A percentile compares a stretch with the other conserved stretches of the same genome.
These are phyloP conservation scores for Panonychus citri DNA, from an alignment of 1,140 invertebrate species.

Conservation along the genomic window DNA sequence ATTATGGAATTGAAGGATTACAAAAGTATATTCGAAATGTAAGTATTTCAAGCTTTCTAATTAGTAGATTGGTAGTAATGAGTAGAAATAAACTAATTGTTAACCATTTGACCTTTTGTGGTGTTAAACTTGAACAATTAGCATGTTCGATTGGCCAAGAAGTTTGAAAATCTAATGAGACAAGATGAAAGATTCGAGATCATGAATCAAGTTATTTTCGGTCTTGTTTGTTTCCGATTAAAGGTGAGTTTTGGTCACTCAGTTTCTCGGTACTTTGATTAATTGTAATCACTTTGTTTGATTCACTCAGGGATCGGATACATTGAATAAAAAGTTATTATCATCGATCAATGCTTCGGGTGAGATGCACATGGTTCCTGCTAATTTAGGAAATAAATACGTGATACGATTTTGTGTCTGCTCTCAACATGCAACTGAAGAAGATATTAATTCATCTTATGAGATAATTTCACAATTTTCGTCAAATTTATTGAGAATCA, in stretches of 20 bases:
- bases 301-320: constrained; percentile 48
- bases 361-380: constrained; percentile 90
- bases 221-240: constrained; percentile 35
- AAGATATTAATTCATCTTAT: constrained; percentile 57
- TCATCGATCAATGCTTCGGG: constrained; percentile 86
- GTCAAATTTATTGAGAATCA: constrained; percentile 43
- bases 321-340: constrained; percentile 76
- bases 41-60: constrained; percentile 3
- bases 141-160: constrained; percentile 76
- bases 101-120: too few relatives aligned
- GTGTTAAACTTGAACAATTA: constrained; percentile 17
- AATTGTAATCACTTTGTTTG: not conserved
- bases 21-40: constrained; percentile 32
- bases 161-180: constrained; percentile 60
- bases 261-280: too few relatives aligned
- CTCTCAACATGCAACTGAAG: constrained; percentile 59
- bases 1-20: constrained; percentile 31
- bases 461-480: constrained; percentile 60
- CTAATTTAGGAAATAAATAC: constrained; percentile 50
- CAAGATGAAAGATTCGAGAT: constrained; percentile 78
- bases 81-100: too few relatives aligned
- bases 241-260: too few relatives aligned
- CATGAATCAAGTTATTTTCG: constrained; percentile 57
- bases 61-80: not conserved
- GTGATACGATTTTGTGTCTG: constrained; percentile 83